Conservation (phyloP, 2,797 vertebrate genomes). For the Ctenopoma multispine region DNA sequence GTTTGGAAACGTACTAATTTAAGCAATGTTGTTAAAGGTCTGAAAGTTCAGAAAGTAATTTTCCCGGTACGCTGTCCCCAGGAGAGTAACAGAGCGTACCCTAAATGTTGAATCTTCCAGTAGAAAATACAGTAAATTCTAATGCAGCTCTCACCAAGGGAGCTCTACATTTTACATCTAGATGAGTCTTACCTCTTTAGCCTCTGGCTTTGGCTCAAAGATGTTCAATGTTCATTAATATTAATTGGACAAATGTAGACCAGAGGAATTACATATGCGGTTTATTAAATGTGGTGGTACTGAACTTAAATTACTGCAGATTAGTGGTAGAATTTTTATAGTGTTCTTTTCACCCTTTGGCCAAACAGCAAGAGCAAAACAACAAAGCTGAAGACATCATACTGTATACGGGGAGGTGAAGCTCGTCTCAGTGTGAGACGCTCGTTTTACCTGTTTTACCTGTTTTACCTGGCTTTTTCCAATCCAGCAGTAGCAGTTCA, state of each 20-base stretch:
- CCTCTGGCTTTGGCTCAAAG: conserved; percentile 57
- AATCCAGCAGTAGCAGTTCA: not conserved
- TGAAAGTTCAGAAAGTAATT: conserved; percentile 58
- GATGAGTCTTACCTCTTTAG: conserved; percentile 51
- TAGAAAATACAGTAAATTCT: conserved; percentile 51
- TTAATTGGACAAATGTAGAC: conserved; percentile 66
- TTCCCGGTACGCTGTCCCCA: conserved; percentile 32
- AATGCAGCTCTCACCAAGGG: conserved; percentile 41
- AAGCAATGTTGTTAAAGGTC: conserved; percentile 45
- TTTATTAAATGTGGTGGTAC: conserved; percentile 25
- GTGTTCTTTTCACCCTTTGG: conserved; percentile 15
- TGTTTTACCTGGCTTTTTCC: not conserved
- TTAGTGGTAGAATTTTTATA: conserved; percentile 1
- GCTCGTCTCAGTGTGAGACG: not conserved
- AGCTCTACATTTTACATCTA: conserved; percentile 51
- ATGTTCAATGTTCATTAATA: conserved; percentile 65
- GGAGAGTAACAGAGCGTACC: conserved; percentile 39
- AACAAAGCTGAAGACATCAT: not conserved
- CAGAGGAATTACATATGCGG: conserved; percentile 45
- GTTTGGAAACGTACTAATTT: conserved; percentile 45
- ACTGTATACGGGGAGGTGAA: no score
- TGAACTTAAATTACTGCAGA: conserved; percentile 33
- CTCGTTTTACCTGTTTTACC: not conserved
- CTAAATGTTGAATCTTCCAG: conserved; percentile 52
- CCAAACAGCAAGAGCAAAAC: conserved; percentile 9